phyloP scores from a whole-genome alignment of 2,797 vertebrate genomes.

The Characodon lateralis region DNA sequence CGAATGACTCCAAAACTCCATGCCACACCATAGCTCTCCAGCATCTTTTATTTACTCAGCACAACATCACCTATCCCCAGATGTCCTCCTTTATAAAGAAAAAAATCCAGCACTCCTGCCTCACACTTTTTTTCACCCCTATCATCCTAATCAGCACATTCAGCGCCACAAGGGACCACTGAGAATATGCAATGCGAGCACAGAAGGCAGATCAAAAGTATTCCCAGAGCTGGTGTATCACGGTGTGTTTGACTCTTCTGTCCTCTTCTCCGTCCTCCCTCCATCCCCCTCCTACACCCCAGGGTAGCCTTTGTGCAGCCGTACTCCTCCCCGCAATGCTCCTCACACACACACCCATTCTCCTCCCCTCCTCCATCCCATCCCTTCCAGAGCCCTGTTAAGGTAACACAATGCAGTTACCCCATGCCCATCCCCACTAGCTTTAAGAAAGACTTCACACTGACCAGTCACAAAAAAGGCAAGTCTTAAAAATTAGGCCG shows the following conservation, averaged over 20 bases:
- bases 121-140: constrained; percentile 42
- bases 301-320: constrained; percentile 73
- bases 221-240: constrained; percentile 58
- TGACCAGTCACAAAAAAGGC: constrained; percentile 80
- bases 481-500: constrained; percentile 72
- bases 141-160: constrained; percentile 72
- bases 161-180: constrained; percentile 48
- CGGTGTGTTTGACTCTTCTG: constrained; percentile 60
- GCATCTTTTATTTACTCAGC: constrained; percentile 54
- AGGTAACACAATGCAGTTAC: constrained; percentile 75
- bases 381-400: constrained; percentile 71
- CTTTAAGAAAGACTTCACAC: constrained; percentile 70
- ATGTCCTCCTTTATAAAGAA: constrained; percentile 50
- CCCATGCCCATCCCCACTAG: constrained; percentile 74
- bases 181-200: constrained; percentile 62
- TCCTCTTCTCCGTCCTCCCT: constrained; percentile 45
- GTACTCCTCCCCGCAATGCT: constrained; percentile 22
- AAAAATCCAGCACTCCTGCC: constrained; percentile 36
- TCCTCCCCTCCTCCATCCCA: constrained; percentile 72
- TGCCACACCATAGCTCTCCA: constrained; percentile 31
- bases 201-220: constrained; percentile 53
- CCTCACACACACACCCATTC: constrained; percentile 58
- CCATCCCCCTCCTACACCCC: constrained; percentile 63
- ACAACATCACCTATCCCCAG: constrained; percentile 52
- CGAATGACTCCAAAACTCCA: constrained; percentile 18